A percentile compares a stretch with the other conserved stretches of the same genome.
Evolutionary conservation across 2,113 vertebrate genomes (phyloP).

Genomic region (Engystomops pustulosus): DNA sequence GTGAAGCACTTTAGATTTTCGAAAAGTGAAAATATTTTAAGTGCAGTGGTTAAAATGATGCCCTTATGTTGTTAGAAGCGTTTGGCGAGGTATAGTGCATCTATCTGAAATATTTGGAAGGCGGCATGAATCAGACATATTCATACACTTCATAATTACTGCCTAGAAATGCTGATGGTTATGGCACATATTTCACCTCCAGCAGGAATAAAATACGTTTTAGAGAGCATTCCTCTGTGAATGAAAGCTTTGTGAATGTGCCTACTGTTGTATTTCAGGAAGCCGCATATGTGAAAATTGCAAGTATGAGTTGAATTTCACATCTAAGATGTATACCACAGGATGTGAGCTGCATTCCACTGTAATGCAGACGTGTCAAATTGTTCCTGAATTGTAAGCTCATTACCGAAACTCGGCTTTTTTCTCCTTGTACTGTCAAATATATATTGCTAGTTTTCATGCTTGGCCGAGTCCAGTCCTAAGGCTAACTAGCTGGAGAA

Average conservation of each 20-base stretch:
- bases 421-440: constrained; percentile 23
- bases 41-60: background rate
- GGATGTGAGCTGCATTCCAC: constrained; percentile 55
- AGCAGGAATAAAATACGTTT: constrained; percentile 33
- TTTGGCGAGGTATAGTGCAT: background rate
- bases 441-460: constrained; percentile 23
- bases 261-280: constrained; percentile 50
- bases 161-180: constrained; percentile 16
- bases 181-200: constrained; percentile 46
- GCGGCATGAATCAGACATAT: constrained; percentile 29
- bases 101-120: constrained; percentile 17
- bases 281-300: constrained; percentile 47
- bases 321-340: constrained; percentile 51
- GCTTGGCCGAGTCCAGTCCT: constrained; percentile 30
- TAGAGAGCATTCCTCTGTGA: constrained; percentile 39
- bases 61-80: background rate
- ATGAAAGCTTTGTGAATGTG: constrained; percentile 53
- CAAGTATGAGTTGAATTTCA: constrained; percentile 57
- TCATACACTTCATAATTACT: constrained; percentile 41
- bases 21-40: background rate
- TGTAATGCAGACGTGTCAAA: constrained; percentile 43
- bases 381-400: constrained; percentile 48
- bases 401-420: constrained; percentile 32
- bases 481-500: constrained; percentile 45
- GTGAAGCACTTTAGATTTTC: background rate